Conservation (phyloP, 2,797 vertebrate genomes). For the Denticeps clupeoides region DNA sequence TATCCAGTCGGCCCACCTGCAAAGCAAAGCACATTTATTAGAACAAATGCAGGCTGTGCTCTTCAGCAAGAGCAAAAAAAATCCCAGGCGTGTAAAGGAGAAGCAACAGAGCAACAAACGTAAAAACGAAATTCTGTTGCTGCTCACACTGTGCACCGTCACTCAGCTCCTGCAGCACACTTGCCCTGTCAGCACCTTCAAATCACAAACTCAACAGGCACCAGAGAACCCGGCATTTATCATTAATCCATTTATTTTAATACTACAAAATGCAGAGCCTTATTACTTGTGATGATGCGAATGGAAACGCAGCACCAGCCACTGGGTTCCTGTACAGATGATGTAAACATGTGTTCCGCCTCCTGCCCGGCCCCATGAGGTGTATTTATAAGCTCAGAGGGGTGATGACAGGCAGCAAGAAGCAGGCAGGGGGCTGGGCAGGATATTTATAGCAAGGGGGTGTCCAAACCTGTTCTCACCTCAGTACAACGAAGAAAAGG, state of each 20-base stretch:
- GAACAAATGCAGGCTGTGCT: background rate
- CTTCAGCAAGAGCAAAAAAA: too few species aligned
- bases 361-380: slow-evolving; percentile 25
- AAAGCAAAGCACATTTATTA: slow-evolving; percentile 3
- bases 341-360: slow-evolving; percentile 34
- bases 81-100: too few species aligned
- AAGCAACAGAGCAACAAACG: too few species aligned
- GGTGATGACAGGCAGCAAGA: slow-evolving; percentile 60
- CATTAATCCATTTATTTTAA: too few species aligned
- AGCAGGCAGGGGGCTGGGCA: slow-evolving; percentile 38
- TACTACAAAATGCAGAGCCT: too few species aligned
- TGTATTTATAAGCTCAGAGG: slow-evolving; percentile 65
- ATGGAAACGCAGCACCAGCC: too few species aligned
- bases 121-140: background rate
- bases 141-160: too few species aligned
- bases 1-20: slow-evolving; percentile 89
- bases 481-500: slow-evolving; percentile 17
- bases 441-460: slow-evolving; percentile 58
- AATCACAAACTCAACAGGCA: too few species aligned
- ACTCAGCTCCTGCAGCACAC: too few species aligned
- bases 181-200: too few species aligned
- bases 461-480: slow-evolving; percentile 42
- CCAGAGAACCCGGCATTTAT: too few species aligned
- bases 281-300: too few species aligned
- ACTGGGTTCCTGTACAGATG: slow-evolving; percentile 27